A percentile compares a stretch with the other conserved stretches of the same genome.
Conservation (phyloP, 2,113 vertebrate species). For the Festucalex cinctus region DNA sequence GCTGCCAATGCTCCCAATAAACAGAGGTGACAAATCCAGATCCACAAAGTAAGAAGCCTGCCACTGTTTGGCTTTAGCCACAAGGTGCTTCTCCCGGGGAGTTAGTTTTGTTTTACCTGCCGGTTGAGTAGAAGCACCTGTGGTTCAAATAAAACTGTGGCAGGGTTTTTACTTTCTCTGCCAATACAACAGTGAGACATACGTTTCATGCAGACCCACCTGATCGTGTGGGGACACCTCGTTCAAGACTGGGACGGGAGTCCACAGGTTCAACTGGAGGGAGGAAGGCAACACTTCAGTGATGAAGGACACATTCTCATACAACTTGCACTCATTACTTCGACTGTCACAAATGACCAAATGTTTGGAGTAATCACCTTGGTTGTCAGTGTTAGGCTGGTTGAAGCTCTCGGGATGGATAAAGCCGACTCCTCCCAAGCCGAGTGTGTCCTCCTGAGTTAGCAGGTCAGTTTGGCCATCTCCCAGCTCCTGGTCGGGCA, state of each 20-base stretch:
- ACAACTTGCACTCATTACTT: not conserved
- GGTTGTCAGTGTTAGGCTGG: constrained; percentile 93
- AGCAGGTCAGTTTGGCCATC: constrained; percentile 80
- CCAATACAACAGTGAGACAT: not conserved
- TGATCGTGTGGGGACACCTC: constrained; percentile 91
- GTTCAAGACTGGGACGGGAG: constrained; percentile 86
- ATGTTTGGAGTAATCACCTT: constrained; percentile 72
- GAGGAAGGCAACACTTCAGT: constrained; percentile 29
- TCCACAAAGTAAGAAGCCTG: too few relatives aligned
- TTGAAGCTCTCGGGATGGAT: constrained; percentile 93
- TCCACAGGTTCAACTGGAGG: constrained; percentile 89
- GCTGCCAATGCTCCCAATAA: too few relatives aligned
- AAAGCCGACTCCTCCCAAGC: constrained; percentile 83
- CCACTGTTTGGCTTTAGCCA: too few relatives aligned
- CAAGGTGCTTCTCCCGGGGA: too few relatives aligned
- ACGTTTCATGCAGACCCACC: constrained; percentile 65
- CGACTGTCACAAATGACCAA: not conserved
- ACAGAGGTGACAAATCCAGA: too few relatives aligned
- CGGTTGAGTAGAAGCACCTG: too few relatives aligned
- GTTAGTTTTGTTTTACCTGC: too few relatives aligned
- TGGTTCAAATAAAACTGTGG: too few relatives aligned
- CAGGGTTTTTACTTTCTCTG: too few relatives aligned
- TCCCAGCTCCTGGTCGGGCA: constrained; percentile 79
- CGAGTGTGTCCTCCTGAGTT: constrained; percentile 82
- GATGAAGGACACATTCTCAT: not conserved